Percentiles rank a stretch among this genome's conserved stretches.
Conservation (phyloP, 2,888 invertebrate species). For the Acronicta aceris region DNA sequence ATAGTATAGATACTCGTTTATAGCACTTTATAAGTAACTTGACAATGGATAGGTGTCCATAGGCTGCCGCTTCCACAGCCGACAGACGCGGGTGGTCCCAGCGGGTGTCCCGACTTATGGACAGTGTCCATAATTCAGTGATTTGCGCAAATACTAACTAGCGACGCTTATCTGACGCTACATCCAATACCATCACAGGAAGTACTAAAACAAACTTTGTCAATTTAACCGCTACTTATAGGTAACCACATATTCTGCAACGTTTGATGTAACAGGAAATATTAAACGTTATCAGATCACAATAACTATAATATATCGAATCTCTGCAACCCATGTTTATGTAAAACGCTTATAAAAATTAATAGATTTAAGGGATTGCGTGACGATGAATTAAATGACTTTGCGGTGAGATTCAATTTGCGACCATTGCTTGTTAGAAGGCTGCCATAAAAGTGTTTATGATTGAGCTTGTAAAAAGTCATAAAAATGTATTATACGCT, state of each 20-base stretch:
- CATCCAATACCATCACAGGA: constrained; percentile 77
- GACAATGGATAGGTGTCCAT: constrained; percentile 47
- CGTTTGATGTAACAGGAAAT: constrained; percentile 58
- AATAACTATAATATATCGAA: constrained; percentile 29
- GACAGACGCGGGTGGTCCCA: constrained; percentile 84
- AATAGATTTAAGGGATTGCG: constrained; percentile 66
- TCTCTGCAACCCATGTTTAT: constrained; percentile 1
- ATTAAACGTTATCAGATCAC: constrained; percentile 57
- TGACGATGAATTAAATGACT: constrained; percentile 77
- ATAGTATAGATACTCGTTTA: constrained; percentile 15
- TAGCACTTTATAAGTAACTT: constrained; percentile 23
- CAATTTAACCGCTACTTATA: constrained; percentile 62
- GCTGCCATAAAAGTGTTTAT: constrained; percentile 72
- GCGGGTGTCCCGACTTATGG: constrained; percentile 77
- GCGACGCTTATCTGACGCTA: constrained; percentile 75
- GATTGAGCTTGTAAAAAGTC: constrained; percentile 66
- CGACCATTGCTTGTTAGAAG: constrained; percentile 76
- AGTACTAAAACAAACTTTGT: constrained; percentile 77
- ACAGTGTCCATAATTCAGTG: constrained; percentile 85
- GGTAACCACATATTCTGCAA: constrained; percentile 21
- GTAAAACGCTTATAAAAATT: constrained; percentile 13
- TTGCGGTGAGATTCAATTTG: constrained; percentile 82
- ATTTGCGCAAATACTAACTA: constrained; percentile 84
- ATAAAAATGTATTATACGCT: constrained; percentile 57
- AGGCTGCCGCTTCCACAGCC: constrained; percentile 54